Conservation (phyloP, 2,888 invertebrate species). For the Autographa gamma region DNA sequence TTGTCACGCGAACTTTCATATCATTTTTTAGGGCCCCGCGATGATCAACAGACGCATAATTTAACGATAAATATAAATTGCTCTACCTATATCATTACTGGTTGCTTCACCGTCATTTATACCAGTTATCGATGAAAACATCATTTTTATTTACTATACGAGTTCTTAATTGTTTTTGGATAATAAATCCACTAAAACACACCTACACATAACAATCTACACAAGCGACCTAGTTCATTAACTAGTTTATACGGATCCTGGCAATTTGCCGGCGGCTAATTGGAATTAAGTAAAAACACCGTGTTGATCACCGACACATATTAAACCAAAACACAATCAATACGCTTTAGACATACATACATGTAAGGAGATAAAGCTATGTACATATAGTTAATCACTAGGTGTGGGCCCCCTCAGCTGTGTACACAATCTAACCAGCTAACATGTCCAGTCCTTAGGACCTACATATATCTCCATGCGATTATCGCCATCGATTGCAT, state of each 20-base stretch:
- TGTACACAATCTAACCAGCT: slow-evolving; percentile 32
- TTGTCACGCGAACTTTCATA: slow-evolving; percentile 2
- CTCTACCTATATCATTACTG: not conserved
- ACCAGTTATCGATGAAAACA: not conserved
- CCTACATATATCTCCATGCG: slow-evolving; percentile 47
- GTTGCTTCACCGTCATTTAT: too few relatives aligned
- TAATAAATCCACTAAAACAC: slow-evolving; percentile 6
- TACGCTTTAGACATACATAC: not conserved
- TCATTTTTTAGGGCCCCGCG: not conserved
- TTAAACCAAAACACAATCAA: slow-evolving; percentile 22
- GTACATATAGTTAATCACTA: slow-evolving; percentile 10
- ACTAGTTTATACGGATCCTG: slow-evolving; percentile 45
- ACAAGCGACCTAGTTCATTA: slow-evolving; percentile 38
- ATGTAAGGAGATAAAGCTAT: slow-evolving; percentile 8
- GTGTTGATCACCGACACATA: slow-evolving; percentile 39
- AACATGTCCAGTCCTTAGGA: slow-evolving; percentile 24
- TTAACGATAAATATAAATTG: not conserved
- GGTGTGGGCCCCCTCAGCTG: slow-evolving; percentile 32
- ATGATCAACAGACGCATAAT: not conserved
- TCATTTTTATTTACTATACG: not conserved
- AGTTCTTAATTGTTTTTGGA: not conserved
- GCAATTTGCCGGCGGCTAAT: slow-evolving; percentile 40
- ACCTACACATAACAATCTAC: slow-evolving; percentile 27
- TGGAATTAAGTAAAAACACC: slow-evolving; percentile 47
- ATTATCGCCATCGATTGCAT: slow-evolving; percentile 39